A percentile compares a stretch with the other conserved stretches of the same genome.
These are phyloP conservation scores for Atta colombica DNA, from an alignment of 1,140 invertebrate genomes.

Conservation along the genomic window DNA sequence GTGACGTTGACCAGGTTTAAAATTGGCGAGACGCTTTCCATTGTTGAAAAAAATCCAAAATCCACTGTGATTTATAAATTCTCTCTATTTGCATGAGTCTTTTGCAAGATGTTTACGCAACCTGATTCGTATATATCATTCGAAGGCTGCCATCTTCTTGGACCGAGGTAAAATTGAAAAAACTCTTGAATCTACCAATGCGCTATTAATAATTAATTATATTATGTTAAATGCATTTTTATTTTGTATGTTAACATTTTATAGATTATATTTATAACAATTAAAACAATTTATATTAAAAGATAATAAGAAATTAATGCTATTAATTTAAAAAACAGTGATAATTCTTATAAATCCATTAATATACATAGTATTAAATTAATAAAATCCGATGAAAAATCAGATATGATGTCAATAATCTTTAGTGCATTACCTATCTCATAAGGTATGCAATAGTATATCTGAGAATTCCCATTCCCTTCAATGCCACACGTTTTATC, in stretches of 20 bases:
- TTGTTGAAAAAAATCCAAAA: slow-evolving; percentile 31
- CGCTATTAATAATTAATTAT: background rate
- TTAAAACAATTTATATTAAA: background rate
- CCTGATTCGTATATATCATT: slow-evolving; percentile 50
- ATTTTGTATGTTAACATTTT: background rate
- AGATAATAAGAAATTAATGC: background rate
- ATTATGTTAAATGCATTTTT: background rate
- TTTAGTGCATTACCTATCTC: background rate
- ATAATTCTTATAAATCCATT: background rate
- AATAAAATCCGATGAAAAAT: background rate
- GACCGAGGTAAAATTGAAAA: background rate
- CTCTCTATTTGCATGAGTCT: slow-evolving; percentile 48
- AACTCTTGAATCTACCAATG: background rate
- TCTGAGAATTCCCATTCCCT: background rate
- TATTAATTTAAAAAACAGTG: background rate
- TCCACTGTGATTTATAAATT: slow-evolving; percentile 62
- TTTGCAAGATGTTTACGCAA: slow-evolving; percentile 6
- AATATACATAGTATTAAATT: background rate
- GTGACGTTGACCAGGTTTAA: slow-evolving; percentile 40
- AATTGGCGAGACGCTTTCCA: background rate
- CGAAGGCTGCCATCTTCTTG: slow-evolving; percentile 9
- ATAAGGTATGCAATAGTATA: background rate
- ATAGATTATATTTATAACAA: background rate
- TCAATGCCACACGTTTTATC: too few relatives aligned
- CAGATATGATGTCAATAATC: background rate